Conservation (phyloP, 2,797 vertebrate species). For the Crypturellus tataupa region DNA sequence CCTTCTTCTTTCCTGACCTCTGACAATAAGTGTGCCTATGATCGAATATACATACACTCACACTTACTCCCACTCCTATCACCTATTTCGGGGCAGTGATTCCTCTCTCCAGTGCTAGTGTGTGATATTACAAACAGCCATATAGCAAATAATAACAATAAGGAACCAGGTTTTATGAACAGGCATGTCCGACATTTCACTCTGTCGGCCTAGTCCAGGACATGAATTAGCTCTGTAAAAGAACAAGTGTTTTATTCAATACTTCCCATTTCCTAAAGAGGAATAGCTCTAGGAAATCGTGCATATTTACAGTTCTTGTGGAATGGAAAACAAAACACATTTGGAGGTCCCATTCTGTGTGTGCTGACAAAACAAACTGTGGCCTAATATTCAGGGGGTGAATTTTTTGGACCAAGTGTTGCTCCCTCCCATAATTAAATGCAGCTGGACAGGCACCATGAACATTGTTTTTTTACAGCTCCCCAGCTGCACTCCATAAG, state of each 20-base stretch:
- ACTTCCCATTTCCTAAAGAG: constrained; percentile 44
- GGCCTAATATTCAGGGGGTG: neutral
- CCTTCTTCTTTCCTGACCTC: constrained; percentile 66
- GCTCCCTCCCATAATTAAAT: constrained; percentile 27
- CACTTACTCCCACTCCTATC: neutral
- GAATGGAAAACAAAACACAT: constrained; percentile 61
- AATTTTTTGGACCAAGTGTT: constrained; percentile 31
- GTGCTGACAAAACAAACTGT: constrained; percentile 25
- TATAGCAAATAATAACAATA: constrained; percentile 54
- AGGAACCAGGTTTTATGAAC: constrained; percentile 37
- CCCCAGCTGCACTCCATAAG: neutral
- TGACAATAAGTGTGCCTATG: constrained; percentile 62
- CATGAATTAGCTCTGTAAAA: neutral
- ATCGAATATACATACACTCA: constrained; percentile 25
- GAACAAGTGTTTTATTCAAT: neutral
- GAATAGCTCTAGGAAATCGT: constrained; percentile 52
- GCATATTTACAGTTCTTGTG: constrained; percentile 64
- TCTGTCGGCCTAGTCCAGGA: neutral
- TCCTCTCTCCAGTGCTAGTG: constrained; percentile 63
- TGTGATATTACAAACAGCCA: constrained; percentile 56
- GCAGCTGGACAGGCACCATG: neutral
- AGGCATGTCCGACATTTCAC: neutral
- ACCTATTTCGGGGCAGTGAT: constrained; percentile 41
- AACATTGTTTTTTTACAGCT: neutral
- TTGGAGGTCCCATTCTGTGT: constrained; percentile 26